Evolutionary conservation across 2,797 vertebrate genomes (phyloP).

Genomic region (Sorex maritimensis): DNA sequence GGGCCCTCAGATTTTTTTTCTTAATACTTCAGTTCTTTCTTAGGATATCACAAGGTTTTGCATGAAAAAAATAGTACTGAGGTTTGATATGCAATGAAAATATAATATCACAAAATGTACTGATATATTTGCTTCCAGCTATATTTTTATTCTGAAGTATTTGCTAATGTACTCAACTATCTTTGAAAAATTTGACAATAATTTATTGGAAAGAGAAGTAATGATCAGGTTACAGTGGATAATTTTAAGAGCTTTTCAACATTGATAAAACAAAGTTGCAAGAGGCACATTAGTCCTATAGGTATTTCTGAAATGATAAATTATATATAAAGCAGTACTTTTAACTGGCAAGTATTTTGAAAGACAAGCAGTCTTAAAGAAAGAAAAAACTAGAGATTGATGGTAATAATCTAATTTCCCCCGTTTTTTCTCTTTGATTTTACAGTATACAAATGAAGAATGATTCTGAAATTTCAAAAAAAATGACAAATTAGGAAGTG

Average conservation of each 20-base stretch:
- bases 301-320: not conserved
- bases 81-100: not conserved
- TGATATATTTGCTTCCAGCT: not conserved
- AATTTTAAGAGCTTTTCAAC: not conserved
- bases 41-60: not conserved
- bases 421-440: conserved; percentile 51
- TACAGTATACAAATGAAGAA: conserved; percentile 25
- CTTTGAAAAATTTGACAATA: not conserved
- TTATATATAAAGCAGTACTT: conserved; percentile 40
- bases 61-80: not conserved
- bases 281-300: not conserved
- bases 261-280: not conserved
- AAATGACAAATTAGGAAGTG: not conserved
- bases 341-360: conserved; percentile 61
- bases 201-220: conserved; percentile 18
- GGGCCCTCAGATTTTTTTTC: not conserved
- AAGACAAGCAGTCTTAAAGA: conserved; percentile 40
- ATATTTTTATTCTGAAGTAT: not conserved
- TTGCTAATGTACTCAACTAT: not conserved
- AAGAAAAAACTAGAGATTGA: not conserved
- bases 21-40: not conserved
- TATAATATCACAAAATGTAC: not conserved
- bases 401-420: not conserved
- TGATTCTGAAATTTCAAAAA: conserved; percentile 69
- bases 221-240: not conserved